phyloP scores from a whole-genome alignment of 2,888 invertebrate species.

The Odontomyia ornata region DNA sequence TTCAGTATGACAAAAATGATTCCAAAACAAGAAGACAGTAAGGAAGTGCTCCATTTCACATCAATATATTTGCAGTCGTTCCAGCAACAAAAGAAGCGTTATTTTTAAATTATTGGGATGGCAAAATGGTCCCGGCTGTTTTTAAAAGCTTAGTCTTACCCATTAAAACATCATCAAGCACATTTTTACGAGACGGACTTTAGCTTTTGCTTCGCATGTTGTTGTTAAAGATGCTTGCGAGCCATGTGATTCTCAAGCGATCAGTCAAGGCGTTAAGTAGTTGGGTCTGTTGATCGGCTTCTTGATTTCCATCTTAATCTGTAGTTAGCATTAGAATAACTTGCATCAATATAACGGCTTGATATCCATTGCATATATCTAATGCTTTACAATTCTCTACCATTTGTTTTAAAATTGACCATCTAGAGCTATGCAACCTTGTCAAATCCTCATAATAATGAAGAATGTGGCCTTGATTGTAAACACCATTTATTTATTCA shows the following conservation, averaged over 20 bases:
- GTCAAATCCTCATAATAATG: constrained; percentile 61
- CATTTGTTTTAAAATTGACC: constrained; percentile 76
- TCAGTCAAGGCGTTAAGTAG: constrained; percentile 77
- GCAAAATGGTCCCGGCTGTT: constrained; percentile 62
- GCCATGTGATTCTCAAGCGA: background rate
- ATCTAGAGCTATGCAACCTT: constrained; percentile 62
- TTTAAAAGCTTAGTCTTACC: constrained; percentile 62
- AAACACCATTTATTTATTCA: too few species aligned
- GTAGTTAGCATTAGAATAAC: constrained; percentile 88
- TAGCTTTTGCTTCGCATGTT: constrained; percentile 75
- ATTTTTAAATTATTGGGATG: constrained; percentile 66
- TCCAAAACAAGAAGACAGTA: constrained; percentile 78
- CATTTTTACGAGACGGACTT: constrained; percentile 89
- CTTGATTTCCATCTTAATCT: constrained; percentile 87
- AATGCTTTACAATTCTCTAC: constrained; percentile 81
- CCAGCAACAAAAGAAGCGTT: constrained; percentile 67
- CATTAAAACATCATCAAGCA: constrained; percentile 75
- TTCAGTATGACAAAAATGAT: constrained; percentile 81
- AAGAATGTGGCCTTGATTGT: too few species aligned
- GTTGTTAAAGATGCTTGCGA: constrained; percentile 55
- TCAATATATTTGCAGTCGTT: constrained; percentile 75
- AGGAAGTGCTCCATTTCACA: constrained; percentile 75
- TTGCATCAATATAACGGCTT: constrained; percentile 92
- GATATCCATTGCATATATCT: constrained; percentile 80
- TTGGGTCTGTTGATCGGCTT: constrained; percentile 78